Base-by-base conservation (phyloP, 2,888 invertebrate species). In the Cylindroiulus punctatus region DNA sequence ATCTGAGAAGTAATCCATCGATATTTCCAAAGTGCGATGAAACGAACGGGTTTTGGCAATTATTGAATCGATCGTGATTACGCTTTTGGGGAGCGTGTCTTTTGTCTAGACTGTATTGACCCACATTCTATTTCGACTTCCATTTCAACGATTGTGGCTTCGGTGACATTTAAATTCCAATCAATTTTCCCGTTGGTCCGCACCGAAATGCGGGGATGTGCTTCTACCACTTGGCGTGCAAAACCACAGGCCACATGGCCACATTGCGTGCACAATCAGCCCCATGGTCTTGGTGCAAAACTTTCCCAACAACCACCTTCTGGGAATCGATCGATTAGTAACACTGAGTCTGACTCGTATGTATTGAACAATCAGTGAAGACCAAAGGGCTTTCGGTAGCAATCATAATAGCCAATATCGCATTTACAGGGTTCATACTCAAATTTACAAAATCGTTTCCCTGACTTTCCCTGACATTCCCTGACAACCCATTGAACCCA, bases 31-130 rank as follows among this genome's bases (percentile, higher is more conserved):
- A n/a, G n/a, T n/a, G n/a, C n/a, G 7, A 36, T 7, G 36, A 36
- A 36, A 36, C 36, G 36, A 36, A 36, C 2, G 36, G 7, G 36
- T 36, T 36, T 36, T 8, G 10, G 22, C 65, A 65, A 22, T 65
- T 7, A 65, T 65, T 26, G 5, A 65, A 65, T 65, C 65, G 65
- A 65, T 65, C 22, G 22, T 65, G 65, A 65, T 65, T 65, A 22
- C 22, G 26, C 65, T 65, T 65, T 65, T 65, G 22, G 65, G 65
- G 26, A 65, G 65, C 65, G 22, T 65, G 22, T 65, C 36, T 57
- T 52, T 65, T 65, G 65, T 65, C 65, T 65, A 65, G 65, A 65
- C 65, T 65, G 26, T 65, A 65, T 65, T 65, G 65, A 65, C 65
- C 22, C 65, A 65, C 22, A 26, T 26, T 65, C 26, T 10, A 22